Evolutionary conservation across 2,888 invertebrate species (phyloP).

Genomic region (Parnassius orleans): DNA sequence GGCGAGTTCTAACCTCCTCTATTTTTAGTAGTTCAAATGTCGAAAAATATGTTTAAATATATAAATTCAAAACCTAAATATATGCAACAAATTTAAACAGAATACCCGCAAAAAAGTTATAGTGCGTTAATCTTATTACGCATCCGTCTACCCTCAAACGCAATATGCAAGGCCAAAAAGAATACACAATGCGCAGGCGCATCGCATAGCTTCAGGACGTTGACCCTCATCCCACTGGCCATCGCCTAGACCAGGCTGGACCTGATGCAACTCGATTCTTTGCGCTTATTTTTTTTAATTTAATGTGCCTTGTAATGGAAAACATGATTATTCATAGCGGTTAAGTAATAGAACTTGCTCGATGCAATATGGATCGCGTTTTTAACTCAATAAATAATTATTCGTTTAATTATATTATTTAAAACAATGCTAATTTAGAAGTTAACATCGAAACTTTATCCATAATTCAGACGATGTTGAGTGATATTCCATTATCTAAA

Average conservation of each 20-base stretch:
- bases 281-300: neutral
- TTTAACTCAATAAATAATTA: too few relatives aligned
- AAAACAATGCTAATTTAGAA: too few relatives aligned
- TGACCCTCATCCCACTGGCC: slow-evolving; percentile 26
- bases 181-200: slow-evolving; percentile 30
- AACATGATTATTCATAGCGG: neutral
- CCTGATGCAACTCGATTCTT: slow-evolving; percentile 20
- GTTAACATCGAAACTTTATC: neutral
- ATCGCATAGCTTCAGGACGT: slow-evolving; percentile 29
- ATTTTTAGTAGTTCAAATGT: too few relatives aligned
- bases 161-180: slow-evolving; percentile 25
- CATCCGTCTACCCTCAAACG: neutral
- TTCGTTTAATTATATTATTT: too few relatives aligned
- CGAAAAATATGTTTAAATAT: too few relatives aligned
- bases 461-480: neutral
- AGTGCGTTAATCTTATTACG: neutral
- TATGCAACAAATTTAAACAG: too few relatives aligned
- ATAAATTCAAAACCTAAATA: too few relatives aligned
- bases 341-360: neutral
- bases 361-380: neutral
- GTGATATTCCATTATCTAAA: neutral
- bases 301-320: slow-evolving; percentile 6
- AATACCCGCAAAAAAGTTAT: too few relatives aligned
- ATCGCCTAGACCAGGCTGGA: slow-evolving; percentile 29
- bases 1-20: too few relatives aligned